Evolutionary conservation across 2,797 vertebrate species (phyloP).

Genomic region (Parotocinclus haroldoi): DNA sequence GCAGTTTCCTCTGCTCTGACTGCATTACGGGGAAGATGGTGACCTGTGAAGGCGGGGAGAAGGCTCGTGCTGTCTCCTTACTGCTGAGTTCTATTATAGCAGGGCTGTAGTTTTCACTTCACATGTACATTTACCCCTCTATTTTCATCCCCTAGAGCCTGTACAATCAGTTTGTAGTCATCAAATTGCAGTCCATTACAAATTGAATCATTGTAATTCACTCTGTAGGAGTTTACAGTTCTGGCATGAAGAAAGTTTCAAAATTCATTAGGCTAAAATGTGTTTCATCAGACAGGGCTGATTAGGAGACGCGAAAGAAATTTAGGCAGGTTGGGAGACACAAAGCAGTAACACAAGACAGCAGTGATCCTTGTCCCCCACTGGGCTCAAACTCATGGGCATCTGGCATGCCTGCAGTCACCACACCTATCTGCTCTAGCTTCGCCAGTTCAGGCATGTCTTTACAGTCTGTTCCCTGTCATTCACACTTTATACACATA

Average conservation of each 20-base stretch:
- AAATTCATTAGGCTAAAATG: slow-evolving; percentile 15
- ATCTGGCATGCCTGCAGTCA: slow-evolving; percentile 14
- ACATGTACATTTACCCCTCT: slow-evolving; percentile 22
- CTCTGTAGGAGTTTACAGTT: slow-evolving; percentile 10
- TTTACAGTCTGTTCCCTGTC: slow-evolving; percentile 21
- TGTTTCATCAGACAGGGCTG: slow-evolving; percentile 13
- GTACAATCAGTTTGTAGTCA: slow-evolving; percentile 24
- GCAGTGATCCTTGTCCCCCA: slow-evolving; percentile 4
- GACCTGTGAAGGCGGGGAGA: slow-evolving; percentile 3
- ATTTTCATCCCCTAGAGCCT: slow-evolving; percentile 24
- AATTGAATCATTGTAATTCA: slow-evolving; percentile 16
- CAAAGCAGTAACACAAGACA: neutral
- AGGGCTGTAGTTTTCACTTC: slow-evolving; percentile 29
- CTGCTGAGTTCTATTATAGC: slow-evolving; percentile 13
- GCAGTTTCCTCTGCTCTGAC: slow-evolving; percentile 19
- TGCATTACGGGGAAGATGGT: slow-evolving; percentile 12
- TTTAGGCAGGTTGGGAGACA: slow-evolving; percentile 23
- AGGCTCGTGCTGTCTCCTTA: slow-evolving; percentile 15
- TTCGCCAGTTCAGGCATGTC: slow-evolving; percentile 31
- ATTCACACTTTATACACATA: slow-evolving; percentile 19
- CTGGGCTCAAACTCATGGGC: neutral
- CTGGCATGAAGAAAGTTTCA: slow-evolving; percentile 13
- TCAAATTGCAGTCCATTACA: slow-evolving; percentile 25
- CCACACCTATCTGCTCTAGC: slow-evolving; percentile 17
- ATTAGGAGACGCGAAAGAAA: slow-evolving; percentile 16